Evolutionary conservation across 2,113 vertebrate genomes (phyloP), one percentile per base, ranked within the genome.

Genomic region (Rissa tridactyla): DNA sequence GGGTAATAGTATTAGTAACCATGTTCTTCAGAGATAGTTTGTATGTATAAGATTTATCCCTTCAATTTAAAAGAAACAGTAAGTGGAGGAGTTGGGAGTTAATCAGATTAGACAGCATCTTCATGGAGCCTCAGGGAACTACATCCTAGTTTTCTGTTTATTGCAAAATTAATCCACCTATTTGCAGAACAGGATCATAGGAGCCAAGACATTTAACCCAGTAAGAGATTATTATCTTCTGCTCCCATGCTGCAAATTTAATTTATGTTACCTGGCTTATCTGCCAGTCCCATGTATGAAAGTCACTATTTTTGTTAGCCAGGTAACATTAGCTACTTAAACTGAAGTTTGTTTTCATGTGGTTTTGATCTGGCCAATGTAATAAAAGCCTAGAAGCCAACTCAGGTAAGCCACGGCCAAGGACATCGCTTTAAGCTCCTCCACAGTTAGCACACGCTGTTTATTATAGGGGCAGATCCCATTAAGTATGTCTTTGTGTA

Each of bases 81-180:
- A 66, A 71, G 32, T 36, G 55, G 47, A 92, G 84, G 86, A 91
- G 51, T 4, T 49, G 76, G 32, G 34, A 96, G 60, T 76, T 95
- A 85, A 95, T 83, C 82, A 92, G 81, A 93, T 94, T 82, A 94
- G 73, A 88, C 80, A 87, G 62, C 69, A 90, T 77, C 46, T 82
- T 91, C 61, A 92, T 46, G 73, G 60, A 94, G 80, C 91, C 2
- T 2, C 78, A 73, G 90, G 82, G 76, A 84, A 65, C 40, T 69
- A 61, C 55, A 70, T 2, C 22, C 80, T 6, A 86, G 40, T 36
- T 77, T 82, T 97, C 72, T 95, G 80, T 64, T 96, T 94, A 61
- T 46, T 96, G 91, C 90, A 93, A 95, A 93, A 93, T 80, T 77
- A 88, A 94, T 88, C 81, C 71, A 82, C 30, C 62, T 66, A 34